These are phyloP conservation scores for Palythoa grandis DNA, from an alignment of 92 coral and sea anemone genomes.

Conservation along the genomic window DNA sequence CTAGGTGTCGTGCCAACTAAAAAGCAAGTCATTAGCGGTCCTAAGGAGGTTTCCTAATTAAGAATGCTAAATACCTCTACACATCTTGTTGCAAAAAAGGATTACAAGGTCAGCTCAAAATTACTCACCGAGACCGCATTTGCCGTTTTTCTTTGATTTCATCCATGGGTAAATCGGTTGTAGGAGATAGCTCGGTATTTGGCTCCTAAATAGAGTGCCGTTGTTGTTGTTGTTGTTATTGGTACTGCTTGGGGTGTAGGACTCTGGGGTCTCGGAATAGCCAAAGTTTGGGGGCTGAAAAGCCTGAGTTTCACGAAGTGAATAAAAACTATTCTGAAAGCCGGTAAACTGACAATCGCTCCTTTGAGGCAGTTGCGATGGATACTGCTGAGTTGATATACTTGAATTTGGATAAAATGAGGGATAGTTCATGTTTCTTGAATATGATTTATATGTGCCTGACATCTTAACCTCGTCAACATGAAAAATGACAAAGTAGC, in stretches of 20 bases:
- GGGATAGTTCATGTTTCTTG: conserved; percentile 97
- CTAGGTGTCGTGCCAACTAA: conserved; percentile 12
- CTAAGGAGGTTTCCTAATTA: conserved; percentile 23
- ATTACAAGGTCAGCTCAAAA: conserved; percentile 34
- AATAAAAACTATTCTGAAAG: conserved; percentile 61
- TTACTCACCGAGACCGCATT: conserved; percentile 65
- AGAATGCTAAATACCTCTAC: conserved; percentile 38
- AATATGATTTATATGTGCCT: conserved; percentile 93
- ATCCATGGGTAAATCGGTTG: conserved; percentile 98
- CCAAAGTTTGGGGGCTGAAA: conserved; percentile 37
- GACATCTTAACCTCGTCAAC: conserved; percentile 95
- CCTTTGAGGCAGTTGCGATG: conserved; percentile 79
- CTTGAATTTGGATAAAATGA: conserved; percentile 85
- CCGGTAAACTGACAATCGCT: conserved; percentile 78
- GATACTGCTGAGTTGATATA: conserved; percentile 69
- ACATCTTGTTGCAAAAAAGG: conserved; percentile 40
- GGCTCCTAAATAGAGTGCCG: conserved; percentile 37
- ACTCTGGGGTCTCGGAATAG: conserved; percentile 9
- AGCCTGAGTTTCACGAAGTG: conserved; percentile 48
- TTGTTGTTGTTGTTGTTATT: neutral
- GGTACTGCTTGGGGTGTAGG: conserved; percentile 11
- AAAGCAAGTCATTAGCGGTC: conserved; percentile 22
- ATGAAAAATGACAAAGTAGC: conserved; percentile 88
- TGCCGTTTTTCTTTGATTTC: conserved; percentile 93
- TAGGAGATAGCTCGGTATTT: conserved; percentile 74